These are phyloP conservation scores for Riparia riparia DNA, from an alignment of 2,113 vertebrate genomes.

Conservation along the genomic window DNA sequence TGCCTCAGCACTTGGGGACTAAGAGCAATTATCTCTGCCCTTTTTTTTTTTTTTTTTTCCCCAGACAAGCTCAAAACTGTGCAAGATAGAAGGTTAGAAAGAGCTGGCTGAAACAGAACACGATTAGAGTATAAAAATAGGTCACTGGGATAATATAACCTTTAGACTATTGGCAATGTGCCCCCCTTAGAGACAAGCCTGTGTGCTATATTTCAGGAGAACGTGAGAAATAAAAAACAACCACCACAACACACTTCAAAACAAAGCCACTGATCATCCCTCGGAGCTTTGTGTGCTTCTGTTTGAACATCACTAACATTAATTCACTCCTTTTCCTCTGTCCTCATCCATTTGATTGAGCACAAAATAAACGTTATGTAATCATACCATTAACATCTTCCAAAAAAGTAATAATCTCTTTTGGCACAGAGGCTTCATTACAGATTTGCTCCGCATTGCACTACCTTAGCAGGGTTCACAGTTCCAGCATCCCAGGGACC, in stretches of 20 bases:
- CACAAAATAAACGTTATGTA: constrained; percentile 35
- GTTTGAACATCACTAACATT: constrained; percentile 45
- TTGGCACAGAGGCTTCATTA: constrained; percentile 28
- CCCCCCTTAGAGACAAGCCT: constrained; percentile 45
- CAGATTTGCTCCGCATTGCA: background rate
- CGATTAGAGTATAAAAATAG: constrained; percentile 66
- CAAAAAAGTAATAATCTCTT: constrained; percentile 24
- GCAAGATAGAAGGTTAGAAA: constrained; percentile 33
- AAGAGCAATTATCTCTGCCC: background rate
- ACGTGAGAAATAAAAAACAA: constrained; percentile 29
- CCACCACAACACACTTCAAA: constrained; percentile 15
- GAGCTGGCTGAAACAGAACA: background rate
- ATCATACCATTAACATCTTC: constrained; percentile 28
- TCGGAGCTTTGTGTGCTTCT: constrained; percentile 36
- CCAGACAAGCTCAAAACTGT: background rate
- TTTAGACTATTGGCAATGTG: constrained; percentile 65
- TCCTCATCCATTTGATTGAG: constrained; percentile 38
- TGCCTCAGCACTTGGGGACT: background rate
- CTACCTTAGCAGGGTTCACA: constrained; percentile 16
- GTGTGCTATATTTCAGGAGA: constrained; percentile 33
- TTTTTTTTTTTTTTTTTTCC: background rate
- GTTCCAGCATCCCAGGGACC: background rate
- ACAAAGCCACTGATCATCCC: constrained; percentile 54
- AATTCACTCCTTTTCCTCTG: constrained; percentile 48
- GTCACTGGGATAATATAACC: constrained; percentile 72